Evolutionary conservation across 1,140 invertebrate genomes (phyloP), one percentile per base, ranked within the genome.

Genomic region (Aphaenogaster floridana): DNA sequence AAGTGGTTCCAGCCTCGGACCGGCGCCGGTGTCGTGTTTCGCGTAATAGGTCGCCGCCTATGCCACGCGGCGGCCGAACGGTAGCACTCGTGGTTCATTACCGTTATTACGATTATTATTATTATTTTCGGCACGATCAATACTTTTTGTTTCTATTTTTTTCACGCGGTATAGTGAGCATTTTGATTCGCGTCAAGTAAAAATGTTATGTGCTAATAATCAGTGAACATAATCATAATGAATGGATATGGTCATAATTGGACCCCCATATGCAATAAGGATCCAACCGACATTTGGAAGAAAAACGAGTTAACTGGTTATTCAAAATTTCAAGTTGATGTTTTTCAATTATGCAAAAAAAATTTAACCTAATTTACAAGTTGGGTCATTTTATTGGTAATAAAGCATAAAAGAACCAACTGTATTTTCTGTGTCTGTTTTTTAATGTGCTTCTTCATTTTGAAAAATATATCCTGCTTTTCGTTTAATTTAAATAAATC

Each of bases 21-120:
- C 92, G 86, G 91, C 91, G 90, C 88, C 92, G 91, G 93, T 94
- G 92, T 94, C 93, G 93, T 93, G 91, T 93, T 94, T 93, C 93
- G 90, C 92, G 92, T 93, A 93, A 92, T 93, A 93, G 93, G 93
- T 93, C 89, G 91, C 90, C 90, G 91, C 92, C 90, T 92, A 92
- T 93, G 76, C 88, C 86, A 92, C 92, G 88, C 90, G 88, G 91
- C 89, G 88, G 89, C 81, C 64, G 88, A 64, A 84, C 54, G 54
- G 69, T 84, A 84, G 80, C 80, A 86, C 90, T 80, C 81, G 87
- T 84, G 90, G 57, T 84, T 93, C 93, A 91, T 94, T 94, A 89
- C 90, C 88, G 81, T 90, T 88, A 72, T 83, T 71, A 86, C 69
- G 13, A 77, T 80, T 69, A 78, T 86, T 66, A 85, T 74, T 63